Base-by-base conservation (phyloP, 2,113 vertebrate genomes). In the Athene cunicularia region DNA sequence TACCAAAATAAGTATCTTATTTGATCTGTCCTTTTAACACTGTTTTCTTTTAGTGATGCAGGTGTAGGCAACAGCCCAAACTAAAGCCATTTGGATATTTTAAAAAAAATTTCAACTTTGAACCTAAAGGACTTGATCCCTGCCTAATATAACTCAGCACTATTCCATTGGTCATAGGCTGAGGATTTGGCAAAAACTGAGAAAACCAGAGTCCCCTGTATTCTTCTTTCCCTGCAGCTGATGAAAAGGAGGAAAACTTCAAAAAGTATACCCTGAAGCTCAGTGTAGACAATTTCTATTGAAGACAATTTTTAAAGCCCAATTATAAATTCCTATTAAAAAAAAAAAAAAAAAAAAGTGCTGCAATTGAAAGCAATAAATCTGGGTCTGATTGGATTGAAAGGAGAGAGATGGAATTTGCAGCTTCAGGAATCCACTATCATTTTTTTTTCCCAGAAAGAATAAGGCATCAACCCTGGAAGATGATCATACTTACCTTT, bases 291-390 rank as follows among this genome's bases (percentile, higher is more conserved):
- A 75, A 45, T 91, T 92, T 96, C 77, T 96, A 63, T 52, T 59
- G 50, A 93, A 97, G 90, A 80, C 88, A 86, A 63, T 80, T 96
- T 97, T 95, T 93, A 97, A 49, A 88, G 67, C 41, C 79, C 91
- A 94, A 90, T 94, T 95, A 96, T 67, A 93, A 96, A 97, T 93
- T 96, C 63, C 41, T 52, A 68, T 45, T 66, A 81, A 86, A 92
- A n/a, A n/a, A 68, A 33, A 66, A 74, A 60, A 37, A 12, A 58
- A 89, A 92, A 56, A 27, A 64, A 37, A 21, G 18, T 9, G 4
- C 62, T 39, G 41, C 71, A 84, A 26, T 41, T 67, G 85, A 93
- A 91, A 76, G 71, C 71, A 81, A 50, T 86, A 80, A 93, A 88
- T 85, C 15, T 33, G 67, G 6, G 9, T 50, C 33, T 67, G 76